phyloP scores from a whole-genome alignment of 2,113 vertebrate genomes.

The Chamaea fasciata region DNA sequence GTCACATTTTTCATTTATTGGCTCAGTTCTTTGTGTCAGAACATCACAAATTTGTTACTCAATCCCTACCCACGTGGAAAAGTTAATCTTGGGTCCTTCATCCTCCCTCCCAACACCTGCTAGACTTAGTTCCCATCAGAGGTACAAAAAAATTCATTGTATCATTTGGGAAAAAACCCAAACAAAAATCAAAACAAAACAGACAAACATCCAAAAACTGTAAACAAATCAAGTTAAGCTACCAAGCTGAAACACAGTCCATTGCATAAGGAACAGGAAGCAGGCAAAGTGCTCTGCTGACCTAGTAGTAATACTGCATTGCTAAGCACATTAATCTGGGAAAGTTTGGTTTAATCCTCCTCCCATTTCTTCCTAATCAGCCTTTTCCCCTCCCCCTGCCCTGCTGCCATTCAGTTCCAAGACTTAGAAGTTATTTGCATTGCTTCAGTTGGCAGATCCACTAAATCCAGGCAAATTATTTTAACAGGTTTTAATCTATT shows the following conservation, averaged over 20 bases:
- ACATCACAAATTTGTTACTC: background rate
- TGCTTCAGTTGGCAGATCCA: background rate
- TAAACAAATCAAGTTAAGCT: background rate
- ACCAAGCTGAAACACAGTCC: background rate
- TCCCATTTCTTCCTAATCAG: conserved; percentile 23
- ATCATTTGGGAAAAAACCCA: background rate
- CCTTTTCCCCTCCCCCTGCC: background rate
- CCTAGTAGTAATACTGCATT: conserved; percentile 12
- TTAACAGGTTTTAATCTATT: conserved; percentile 5
- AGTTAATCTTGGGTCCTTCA: background rate
- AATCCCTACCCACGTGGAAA: background rate
- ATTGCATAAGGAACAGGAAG: background rate
- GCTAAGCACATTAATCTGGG: conserved; percentile 11
- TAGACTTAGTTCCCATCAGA: background rate
- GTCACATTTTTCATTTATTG: background rate
- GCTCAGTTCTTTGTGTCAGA: background rate
- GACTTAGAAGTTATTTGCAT: conserved; percentile 2
- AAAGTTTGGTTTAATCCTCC: conserved; percentile 51
- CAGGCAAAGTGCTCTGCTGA: conserved; percentile 18
- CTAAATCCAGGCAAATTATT: conserved; percentile 4
- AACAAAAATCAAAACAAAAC: background rate
- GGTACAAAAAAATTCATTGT: background rate
- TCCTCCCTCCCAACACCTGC: background rate
- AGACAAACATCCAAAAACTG: background rate
- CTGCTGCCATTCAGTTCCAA: background rate